Conservation (phyloP, 2,113 vertebrate genomes). For the Hypomesus transpacificus region DNA sequence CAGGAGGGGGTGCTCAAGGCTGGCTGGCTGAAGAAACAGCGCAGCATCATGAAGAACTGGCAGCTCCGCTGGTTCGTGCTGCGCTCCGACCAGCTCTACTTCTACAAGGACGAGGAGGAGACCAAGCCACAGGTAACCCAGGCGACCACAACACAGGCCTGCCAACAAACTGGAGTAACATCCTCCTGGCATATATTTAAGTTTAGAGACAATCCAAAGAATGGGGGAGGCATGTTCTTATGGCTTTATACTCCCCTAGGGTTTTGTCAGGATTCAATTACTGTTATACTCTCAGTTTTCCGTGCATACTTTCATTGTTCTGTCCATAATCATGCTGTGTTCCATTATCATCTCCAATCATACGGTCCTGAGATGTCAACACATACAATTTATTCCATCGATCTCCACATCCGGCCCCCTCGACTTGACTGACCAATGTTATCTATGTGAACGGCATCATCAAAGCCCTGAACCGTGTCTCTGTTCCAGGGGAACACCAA, state of each 20-base stretch:
- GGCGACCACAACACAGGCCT: too few species aligned
- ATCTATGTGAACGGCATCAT: conserved; percentile 7
- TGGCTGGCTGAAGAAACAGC: conserved; percentile 92
- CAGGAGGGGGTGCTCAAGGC: conserved; percentile 84
- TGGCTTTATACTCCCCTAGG: too few species aligned
- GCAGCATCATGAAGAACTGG: conserved; percentile 95
- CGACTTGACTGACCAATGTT: background rate
- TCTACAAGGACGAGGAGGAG: conserved; percentile 93
- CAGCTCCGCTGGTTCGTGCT: conserved; percentile 93
- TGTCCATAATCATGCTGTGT: background rate
- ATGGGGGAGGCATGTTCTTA: conserved; percentile 6
- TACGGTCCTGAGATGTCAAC: background rate
- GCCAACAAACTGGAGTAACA: too few species aligned
- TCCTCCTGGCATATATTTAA: too few species aligned
- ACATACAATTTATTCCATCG: background rate
- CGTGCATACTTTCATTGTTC: background rate
- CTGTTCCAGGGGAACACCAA: conserved; percentile 6
- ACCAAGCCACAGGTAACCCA: conserved; percentile 85
- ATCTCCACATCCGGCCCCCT: conserved; percentile 2
- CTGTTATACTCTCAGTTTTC: background rate
- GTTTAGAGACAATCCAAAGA: conserved; percentile 24
- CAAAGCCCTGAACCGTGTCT: conserved; percentile 17
- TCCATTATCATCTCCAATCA: background rate
- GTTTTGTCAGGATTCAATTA: too few species aligned
- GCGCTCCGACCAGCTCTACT: conserved; percentile 84